Evolutionary conservation across 2,797 vertebrate genomes (phyloP), one percentile per base, ranked within the genome.

Genomic region (Neoniphon sammara): DNA sequence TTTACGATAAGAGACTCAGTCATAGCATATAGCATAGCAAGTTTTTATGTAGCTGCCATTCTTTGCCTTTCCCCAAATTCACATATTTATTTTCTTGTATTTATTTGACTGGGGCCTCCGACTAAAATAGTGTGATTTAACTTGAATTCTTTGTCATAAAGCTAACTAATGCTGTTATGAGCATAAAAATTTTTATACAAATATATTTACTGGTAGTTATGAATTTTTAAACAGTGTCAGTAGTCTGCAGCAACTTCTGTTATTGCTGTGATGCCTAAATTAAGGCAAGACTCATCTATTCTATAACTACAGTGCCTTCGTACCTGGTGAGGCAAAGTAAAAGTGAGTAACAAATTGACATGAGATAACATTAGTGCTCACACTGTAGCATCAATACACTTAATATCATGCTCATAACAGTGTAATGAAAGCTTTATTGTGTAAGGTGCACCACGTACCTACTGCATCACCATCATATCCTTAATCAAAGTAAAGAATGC

Each of bases 21-120:
- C 92, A 92, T 84, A 94, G 92, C 93, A 93, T 91, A 34, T 34
- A 34, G 31, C 31, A 34, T 34, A 34, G 31, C 31, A 94, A 92
- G 87, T 91, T 89, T 94, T 88, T 93, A 92, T 96, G 95, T 96
- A 96, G 95, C 93, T 92, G 90, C 93, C 93, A 93, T 95, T 94
- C 93, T 95, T 95, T 96, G 94, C 93, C 94, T 95, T 95, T 93
- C 93, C 92, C 92, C 91, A 92, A 91, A 89, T 90, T 87, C 77
- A 86, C 88, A 88, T 73, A 87, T 87, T 87, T 80, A 84, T 88
- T 85, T 90, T 83, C 79, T 90, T 91, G 83, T 70, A 81, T 83
- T 87, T 73, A 78, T 91, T 92, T 89, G 84, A 89, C 77, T 88
- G 93, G 91, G 88, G 73, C 75, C 76, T 91, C 83, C 77, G 50